phyloP scores from a whole-genome alignment of 2,797 vertebrate genomes.

The Tokudaia tokunoshimensis region DNA sequence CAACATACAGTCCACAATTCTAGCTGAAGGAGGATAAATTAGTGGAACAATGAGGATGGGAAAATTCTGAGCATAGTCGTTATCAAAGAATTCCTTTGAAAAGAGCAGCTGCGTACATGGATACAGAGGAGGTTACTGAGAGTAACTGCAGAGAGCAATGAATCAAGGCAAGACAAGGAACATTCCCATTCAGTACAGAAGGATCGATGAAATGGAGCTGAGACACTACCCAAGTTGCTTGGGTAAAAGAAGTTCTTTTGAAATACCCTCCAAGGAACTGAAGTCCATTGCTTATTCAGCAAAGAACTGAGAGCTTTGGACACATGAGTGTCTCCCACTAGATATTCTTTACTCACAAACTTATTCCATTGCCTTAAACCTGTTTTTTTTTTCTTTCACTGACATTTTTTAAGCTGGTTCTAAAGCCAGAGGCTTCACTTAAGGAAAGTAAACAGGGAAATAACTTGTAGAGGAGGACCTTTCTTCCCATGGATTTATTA shows the following conservation, averaged over 20 bases:
- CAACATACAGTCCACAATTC: constrained; percentile 13
- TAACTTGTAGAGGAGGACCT: neutral
- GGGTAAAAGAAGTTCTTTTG: neutral
- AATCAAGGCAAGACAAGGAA: neutral
- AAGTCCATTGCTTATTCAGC: neutral
- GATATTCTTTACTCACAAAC: neutral
- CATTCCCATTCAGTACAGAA: neutral
- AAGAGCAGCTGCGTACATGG: neutral
- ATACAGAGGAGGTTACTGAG: neutral
- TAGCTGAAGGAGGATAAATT: neutral
- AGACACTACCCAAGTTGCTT: neutral
- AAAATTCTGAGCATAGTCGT: neutral
- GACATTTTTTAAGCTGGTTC: neutral
- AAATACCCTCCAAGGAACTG: neutral
- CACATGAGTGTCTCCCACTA: neutral
- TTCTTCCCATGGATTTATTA: neutral
- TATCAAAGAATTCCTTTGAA: neutral
- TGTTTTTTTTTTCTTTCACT: neutral
- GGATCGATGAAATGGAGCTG: neutral
- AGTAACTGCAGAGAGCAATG: neutral
- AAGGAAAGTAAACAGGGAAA: neutral
- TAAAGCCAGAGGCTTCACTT: neutral
- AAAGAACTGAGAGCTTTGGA: neutral
- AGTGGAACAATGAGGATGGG: neutral
- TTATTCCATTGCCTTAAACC: neutral